Evolutionary conservation across 2,888 invertebrate genomes (phyloP).

Genomic region (Drosophila incognita): DNA sequence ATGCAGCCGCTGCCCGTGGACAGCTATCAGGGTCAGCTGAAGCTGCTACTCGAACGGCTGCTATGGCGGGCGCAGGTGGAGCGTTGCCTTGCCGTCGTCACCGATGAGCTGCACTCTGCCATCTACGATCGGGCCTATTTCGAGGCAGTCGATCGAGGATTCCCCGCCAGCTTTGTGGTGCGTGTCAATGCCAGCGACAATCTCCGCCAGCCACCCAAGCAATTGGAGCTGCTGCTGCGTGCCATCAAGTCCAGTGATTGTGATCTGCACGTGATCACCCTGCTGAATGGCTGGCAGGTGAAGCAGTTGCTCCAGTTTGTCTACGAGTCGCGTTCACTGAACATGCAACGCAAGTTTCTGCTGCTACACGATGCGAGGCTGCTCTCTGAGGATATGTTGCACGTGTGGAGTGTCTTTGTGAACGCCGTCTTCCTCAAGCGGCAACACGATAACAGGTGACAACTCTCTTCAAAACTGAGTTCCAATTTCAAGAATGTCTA

Average conservation of each 20-base stretch:
- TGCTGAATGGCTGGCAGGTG: constrained; percentile 90
- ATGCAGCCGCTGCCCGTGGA: constrained; percentile 8
- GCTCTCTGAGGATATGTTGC: constrained; percentile 88
- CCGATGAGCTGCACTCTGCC: constrained; percentile 74
- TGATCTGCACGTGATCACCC: constrained; percentile 89
- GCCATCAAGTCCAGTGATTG: constrained; percentile 89
- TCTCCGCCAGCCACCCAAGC: constrained; percentile 87
- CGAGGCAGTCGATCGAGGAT: constrained; percentile 44
- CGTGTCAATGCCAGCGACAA: constrained; percentile 88
- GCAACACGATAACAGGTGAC: constrained; percentile 61
- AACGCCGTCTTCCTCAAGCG: constrained; percentile 89
- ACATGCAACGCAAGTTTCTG: constrained; percentile 90
- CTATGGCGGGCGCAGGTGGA: constrained; percentile 64
- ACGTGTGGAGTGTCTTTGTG: constrained; percentile 91
- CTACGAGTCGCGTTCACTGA: constrained; percentile 89
- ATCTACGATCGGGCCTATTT: constrained; percentile 75
- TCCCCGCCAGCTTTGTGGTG: constrained; percentile 84
- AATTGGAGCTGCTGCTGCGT: constrained; percentile 87
- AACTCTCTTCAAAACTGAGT: neutral
- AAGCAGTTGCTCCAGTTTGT: constrained; percentile 89
- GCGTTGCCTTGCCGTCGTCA: constrained; percentile 82
- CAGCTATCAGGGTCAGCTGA: constrained; percentile 59
- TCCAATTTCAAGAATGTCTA: too few relatives aligned
- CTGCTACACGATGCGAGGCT: constrained; percentile 89
- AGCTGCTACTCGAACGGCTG: constrained; percentile 61